Evolutionary conservation across 1,140 invertebrate species (phyloP), one percentile per base, ranked within the genome.

Genomic region (Mizuhopecten yessoensis): DNA sequence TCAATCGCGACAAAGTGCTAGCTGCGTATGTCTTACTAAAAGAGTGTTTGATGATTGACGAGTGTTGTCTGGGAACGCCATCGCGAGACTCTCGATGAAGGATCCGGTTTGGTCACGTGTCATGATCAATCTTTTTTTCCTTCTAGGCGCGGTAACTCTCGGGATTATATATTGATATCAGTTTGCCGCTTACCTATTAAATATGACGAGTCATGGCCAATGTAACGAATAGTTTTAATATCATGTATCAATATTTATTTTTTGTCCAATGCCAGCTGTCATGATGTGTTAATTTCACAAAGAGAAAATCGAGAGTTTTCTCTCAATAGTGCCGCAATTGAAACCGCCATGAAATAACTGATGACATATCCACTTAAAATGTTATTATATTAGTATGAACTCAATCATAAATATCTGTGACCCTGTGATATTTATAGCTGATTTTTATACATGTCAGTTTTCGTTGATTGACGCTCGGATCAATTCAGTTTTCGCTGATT

Each of bases 61-160:
- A n/a, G 1, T 29, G 29, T 75, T 75, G 29, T 75, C 57, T 75
- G n/a, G n/a, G 0, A 23, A 75, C 2, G 57, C 29, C 1, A 75
- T 17, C 29, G n/a, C 2, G n/a, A 57, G 29, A 75, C 57, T 75
- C 57, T 75, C 57, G 7, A 10, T 1, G 17, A 13, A 13, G 42
- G 23, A 75, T 75, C 57, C 57, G 23, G 57, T 75, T 75, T n/a
- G n/a, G n/a, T 75, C 57, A 75, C 57, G 57, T 75, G 45, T 11
- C 17, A 17, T 75, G n/a, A 75, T 75, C 11, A 29, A 75, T 75
- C 23, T 75, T 17, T n/a, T n/a, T 75, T 29, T 11, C 23, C 9
- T 75, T 75, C 57, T 17, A 75, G 1, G 57, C 57, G 57, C n/a
- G 29, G 57, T 17, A 75, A 9, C 57, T 75, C 57, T 0, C 2